A percentile compares a stretch with the other conserved stretches of the same genome.
These are phyloP conservation scores for Tetropium fuscum DNA, from an alignment of 2,888 invertebrate genomes.

Conservation along the genomic window DNA sequence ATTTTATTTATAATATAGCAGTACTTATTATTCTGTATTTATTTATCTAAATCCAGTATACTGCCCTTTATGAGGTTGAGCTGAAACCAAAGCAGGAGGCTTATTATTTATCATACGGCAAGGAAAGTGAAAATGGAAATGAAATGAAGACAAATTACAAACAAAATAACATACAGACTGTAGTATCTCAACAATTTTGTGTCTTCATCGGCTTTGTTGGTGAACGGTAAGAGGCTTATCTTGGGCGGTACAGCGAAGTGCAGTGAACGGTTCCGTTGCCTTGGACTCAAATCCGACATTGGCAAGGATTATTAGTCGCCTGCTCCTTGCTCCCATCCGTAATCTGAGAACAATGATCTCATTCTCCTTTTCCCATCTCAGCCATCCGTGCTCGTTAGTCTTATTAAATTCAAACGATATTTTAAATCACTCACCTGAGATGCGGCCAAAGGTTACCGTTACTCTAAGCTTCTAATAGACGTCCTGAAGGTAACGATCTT, in stretches of 20 bases:
- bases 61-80: no score
- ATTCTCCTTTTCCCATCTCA: conserved; percentile 13
- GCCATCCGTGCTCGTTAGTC: conserved; percentile 26
- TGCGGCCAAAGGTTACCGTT: conserved; percentile 12
- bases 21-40: no score
- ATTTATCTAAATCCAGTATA: no score
- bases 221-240: conserved; percentile 40
- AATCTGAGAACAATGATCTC: conserved; percentile 34
- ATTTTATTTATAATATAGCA: no score
- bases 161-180: conserved; percentile 9
- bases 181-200: conserved; percentile 35
- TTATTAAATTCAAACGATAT: conserved; percentile 30
- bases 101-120: no score
- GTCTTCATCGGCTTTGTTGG: conserved; percentile 40
- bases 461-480: conserved; percentile 1
- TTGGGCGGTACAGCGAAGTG: conserved; percentile 46
- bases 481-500: conserved; percentile 17
- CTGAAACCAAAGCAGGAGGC: no score
- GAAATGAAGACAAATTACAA: conserved; percentile 11
- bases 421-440: conserved; percentile 30
- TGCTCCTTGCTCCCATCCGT: conserved; percentile 24
- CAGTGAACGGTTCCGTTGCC: conserved; percentile 49
- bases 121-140: conserved; percentile 2
- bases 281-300: conserved; percentile 53
- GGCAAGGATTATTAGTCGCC: conserved; percentile 27